Evolutionary conservation across 2,797 vertebrate species (phyloP), one percentile per base, ranked within the genome.

Genomic region (Sebastes trivittatus): DNA sequence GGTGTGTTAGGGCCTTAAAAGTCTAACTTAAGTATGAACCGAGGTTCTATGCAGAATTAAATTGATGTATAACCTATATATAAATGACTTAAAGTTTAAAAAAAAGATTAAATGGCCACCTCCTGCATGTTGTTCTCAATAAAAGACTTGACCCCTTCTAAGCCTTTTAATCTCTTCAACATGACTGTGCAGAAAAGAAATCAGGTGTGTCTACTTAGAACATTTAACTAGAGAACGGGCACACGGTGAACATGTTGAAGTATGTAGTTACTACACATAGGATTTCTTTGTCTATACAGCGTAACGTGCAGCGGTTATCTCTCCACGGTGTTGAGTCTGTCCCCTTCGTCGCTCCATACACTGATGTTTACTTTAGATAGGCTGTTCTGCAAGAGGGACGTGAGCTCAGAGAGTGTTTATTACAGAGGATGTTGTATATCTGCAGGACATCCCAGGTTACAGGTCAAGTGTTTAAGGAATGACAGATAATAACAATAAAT

Each of bases 361-460:
- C 78, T 27, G 80, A 87, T 88, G 88, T 94, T 93, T 92, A 75
- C 79, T 86, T 85, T 86, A 94, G 91, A 92, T 91, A 85, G 10
- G 75, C 68, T 62, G 82, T 52, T 64, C 69, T 49, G 22, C 1
- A 3, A 82, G 74, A 63, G 76, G 72, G 68, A 86, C 60, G 3
- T 78, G 76, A 84, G 77, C 76, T 79, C 68, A 76, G 42, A 72
- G 14, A 27, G 5, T 77, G 77, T 86, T 90, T 89, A 84, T 80
- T 76, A 56, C 11, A 55, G 81, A 91, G 89, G 83, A 91, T 79
- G 83, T 79, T 38, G 61, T 77, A 30, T 78, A 89, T 91, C 89
- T 85, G 11, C 77, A 82, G 84, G 87, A 87, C 27, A 29, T 86
- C 83, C 62, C 69, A 38, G 32, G 72, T 69, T 38, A 46, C 30